These are phyloP conservation scores for Synanceia verrucosa DNA, from an alignment of 2,797 vertebrate species.

Conservation along the genomic window DNA sequence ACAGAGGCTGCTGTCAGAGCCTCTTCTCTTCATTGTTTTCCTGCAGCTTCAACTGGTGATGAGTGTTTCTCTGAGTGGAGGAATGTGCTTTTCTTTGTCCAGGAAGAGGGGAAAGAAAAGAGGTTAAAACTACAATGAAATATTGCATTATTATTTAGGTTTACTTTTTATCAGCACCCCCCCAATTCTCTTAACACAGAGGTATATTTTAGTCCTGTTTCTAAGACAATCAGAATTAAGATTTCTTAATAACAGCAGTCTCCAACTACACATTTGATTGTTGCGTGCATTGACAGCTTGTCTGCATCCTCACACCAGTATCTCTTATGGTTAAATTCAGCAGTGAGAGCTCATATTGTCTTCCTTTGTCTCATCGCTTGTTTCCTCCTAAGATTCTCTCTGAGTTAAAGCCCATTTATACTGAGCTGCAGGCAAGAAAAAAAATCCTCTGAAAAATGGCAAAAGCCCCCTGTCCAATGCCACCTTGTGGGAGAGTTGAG, in stretches of 20 bases:
- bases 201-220: neutral
- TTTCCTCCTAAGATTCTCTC: constrained; percentile 19
- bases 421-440: constrained; percentile 49
- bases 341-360: neutral
- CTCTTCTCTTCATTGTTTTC: constrained; percentile 7
- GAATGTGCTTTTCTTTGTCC: constrained; percentile 53
- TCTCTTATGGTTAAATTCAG: neutral
- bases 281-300: neutral
- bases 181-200: neutral
- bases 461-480: constrained; percentile 36
- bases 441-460: constrained; percentile 24
- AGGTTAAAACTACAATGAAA: neutral
- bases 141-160: neutral
- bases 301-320: neutral
- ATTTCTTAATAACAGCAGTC: neutral
- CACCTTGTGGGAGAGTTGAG: constrained; percentile 70
- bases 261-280: neutral
- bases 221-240: neutral
- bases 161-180: neutral
- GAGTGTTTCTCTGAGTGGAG: constrained; percentile 21
- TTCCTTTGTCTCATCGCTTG: constrained; percentile 25
- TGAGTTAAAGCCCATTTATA: constrained; percentile 48
- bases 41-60: constrained; percentile 14
- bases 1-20: neutral
- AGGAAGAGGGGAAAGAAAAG: neutral